Conservation (phyloP, 1,140 invertebrate genomes). For the Teleogryllus occipitalis region DNA sequence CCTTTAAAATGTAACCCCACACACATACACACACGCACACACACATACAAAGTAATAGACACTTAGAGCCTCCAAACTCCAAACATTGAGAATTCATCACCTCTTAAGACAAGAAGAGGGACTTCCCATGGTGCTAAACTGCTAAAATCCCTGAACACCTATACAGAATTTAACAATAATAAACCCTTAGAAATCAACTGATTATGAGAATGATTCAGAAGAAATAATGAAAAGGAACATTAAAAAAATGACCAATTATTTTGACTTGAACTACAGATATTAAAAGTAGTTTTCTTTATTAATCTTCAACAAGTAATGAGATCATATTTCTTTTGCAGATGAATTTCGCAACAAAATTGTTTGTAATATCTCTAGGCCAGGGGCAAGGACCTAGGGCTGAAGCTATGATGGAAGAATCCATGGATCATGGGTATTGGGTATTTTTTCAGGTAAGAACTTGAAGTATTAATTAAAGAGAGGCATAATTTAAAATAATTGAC, state of each 20-base stretch:
- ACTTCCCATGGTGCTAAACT: no score
- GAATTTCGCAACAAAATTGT: slow-evolving; percentile 46
- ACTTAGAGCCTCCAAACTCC: no score
- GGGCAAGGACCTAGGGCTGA: slow-evolving; percentile 59
- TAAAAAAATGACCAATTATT: neutral
- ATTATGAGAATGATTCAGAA: neutral
- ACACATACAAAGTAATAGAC: no score
- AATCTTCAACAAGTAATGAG: no score
- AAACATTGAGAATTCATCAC: no score
- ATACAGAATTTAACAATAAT: no score
- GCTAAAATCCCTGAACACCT: no score
- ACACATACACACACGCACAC: no score
- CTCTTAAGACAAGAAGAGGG: no score
- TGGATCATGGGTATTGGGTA: slow-evolving; percentile 55
- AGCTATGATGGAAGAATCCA: slow-evolving; percentile 48
- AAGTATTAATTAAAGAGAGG: neutral
- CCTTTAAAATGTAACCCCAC: no score
- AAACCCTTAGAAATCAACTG: neutral
- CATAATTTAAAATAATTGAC: no score
- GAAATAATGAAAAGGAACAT: neutral
- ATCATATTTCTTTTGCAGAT: slow-evolving; percentile 28
- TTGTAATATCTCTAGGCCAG: slow-evolving; percentile 61
- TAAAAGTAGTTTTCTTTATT: slow-evolving; percentile 23
- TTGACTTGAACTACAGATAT: neutral
- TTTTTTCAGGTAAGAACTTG: slow-evolving; percentile 43